Evolutionary conservation across 2,888 invertebrate genomes (phyloP).

Genomic region (Macrosoma leucophasiata): DNA sequence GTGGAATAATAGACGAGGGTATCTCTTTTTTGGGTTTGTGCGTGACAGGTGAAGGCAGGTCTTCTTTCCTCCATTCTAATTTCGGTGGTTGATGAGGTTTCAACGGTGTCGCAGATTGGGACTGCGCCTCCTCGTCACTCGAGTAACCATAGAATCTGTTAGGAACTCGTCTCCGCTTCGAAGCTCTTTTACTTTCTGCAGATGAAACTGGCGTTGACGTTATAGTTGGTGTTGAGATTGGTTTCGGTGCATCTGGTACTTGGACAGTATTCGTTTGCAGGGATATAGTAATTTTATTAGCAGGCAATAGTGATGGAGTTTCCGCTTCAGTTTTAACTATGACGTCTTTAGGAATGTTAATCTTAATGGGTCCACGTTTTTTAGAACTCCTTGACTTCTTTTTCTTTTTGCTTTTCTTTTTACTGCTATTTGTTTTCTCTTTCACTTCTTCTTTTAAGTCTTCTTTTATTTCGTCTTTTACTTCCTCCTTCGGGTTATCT

Average conservation of each 20-base stretch:
- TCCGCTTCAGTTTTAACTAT: conserved; percentile 49
- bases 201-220: conserved; percentile 38
- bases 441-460: conserved; percentile 67
- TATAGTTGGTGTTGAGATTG: conserved; percentile 23
- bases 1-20: conserved; percentile 56
- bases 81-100: conserved; percentile 78
- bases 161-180: conserved; percentile 87
- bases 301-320: conserved; percentile 36
- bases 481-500: conserved; percentile 49
- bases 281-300: conserved; percentile 69
- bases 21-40: conserved; percentile 66
- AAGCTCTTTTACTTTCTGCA: conserved; percentile 81
- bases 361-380: conserved; percentile 72
- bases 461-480: conserved; percentile 73
- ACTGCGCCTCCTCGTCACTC: conserved; percentile 84
- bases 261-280: conserved; percentile 70
- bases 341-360: conserved; percentile 76
- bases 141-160: conserved; percentile 93
- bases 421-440: conserved; percentile 65
- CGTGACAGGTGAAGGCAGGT: conserved; percentile 76
- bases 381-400: conserved; percentile 67
- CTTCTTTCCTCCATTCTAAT: conserved; percentile 84
- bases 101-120: conserved; percentile 68
- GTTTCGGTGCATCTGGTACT: conserved; percentile 51
- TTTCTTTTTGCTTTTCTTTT: conserved; percentile 83